Conservation (phyloP, 2,888 invertebrate species). For the Acleris holmiana region DNA sequence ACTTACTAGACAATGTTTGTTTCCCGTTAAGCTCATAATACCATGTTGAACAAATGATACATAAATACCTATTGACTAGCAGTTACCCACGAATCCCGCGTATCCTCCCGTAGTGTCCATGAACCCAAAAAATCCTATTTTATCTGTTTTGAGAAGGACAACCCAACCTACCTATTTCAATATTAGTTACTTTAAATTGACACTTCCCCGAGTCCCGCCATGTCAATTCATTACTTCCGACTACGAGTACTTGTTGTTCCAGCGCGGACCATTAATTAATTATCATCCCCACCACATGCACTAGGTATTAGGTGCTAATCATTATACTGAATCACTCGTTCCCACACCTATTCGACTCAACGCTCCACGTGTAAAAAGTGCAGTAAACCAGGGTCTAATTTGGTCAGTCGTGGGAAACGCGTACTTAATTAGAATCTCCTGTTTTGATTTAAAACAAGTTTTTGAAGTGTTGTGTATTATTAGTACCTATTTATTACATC, state of each 20-base stretch:
- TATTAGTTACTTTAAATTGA: neutral
- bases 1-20: too few relatives aligned
- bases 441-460: neutral
- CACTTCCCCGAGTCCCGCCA: constrained; percentile 7
- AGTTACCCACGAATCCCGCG: too few relatives aligned
- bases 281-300: constrained; percentile 1
- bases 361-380: constrained; percentile 3
- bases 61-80: too few relatives aligned
- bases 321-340: constrained; percentile 20
- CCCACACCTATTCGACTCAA: neutral
- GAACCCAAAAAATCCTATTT: too few relatives aligned
- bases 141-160: too few relatives aligned
- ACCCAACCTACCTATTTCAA: neutral
- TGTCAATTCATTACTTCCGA: neutral
- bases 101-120: too few relatives aligned
- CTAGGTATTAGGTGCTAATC: constrained; percentile 13
- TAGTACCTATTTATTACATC: neutral
- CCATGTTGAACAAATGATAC: too few relatives aligned
- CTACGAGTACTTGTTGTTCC: constrained; percentile 3
- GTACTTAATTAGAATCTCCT: neutral
- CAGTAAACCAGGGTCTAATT: constrained; percentile 1
- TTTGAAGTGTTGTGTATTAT: neutral
- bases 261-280: constrained; percentile 1
- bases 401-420: constrained; percentile 4
- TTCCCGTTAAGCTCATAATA: too few relatives aligned